Base-by-base conservation (phyloP, 2,888 invertebrate species). In the Monochamus alternatus region DNA sequence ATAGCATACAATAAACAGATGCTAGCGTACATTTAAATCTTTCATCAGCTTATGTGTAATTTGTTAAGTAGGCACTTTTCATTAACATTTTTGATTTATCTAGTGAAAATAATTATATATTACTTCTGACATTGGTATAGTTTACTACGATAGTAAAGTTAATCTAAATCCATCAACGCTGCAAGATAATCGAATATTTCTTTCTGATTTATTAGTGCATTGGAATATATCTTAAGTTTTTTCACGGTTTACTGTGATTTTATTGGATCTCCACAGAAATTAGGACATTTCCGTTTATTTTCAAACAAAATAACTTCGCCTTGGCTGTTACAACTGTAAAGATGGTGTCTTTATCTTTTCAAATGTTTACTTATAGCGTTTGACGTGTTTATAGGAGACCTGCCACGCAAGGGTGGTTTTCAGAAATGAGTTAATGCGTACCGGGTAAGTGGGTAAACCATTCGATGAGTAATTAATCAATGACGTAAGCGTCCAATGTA, bases 51-150 rank as follows among this genome's bases (percentile, higher is more conserved):
- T 14, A 44, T n/a, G 58, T 58, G n/a, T 52, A 43, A 68, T 59
- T 55, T 55, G 68, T 58, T 68, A 59, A 68, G 68, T 58, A 68
- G 9, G 38, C 43, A 68, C 10, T 43, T 58, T 68, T 68, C 58
- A 31, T 67, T 55, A 67, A 52, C 58, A 22, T 68, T 44, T 58
- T 58, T 68, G 68, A 68, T 68, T 68, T 68, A 68, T 59, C n/a
- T 14, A 31, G 52, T 32, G n/a, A n/a, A 66, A 66, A 55, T 55
- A 66, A 14, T 10, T 52, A n/a, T 55, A 55, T 55, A 66, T 31
- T 66, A 14, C 22, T 64, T 64, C 47, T 22, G 44, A 64, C 47
- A 47, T 47, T 47, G 22, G 64, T 22, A 47, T 47, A 5, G 47
- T 64, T 55, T 63, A 63, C 43, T 63, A 44, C 30, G n/a, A 44